Evolutionary conservation across 2,888 invertebrate species (phyloP).

Genomic region (Erannis defoliaria): DNA sequence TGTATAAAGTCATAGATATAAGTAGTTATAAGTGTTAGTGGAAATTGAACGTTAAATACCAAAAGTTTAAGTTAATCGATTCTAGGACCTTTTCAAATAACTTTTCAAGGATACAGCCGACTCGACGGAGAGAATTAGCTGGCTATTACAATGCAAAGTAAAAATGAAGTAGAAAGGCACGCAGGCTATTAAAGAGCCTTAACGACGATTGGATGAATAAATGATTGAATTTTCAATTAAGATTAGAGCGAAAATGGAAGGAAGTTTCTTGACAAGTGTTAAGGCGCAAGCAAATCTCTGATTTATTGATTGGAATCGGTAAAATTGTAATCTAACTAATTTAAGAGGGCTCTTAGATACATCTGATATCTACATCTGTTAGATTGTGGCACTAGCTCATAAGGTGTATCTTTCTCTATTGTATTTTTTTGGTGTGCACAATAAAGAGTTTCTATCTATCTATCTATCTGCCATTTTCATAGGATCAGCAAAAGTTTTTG

Average conservation of each 20-base stretch:
- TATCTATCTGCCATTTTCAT: too few species aligned
- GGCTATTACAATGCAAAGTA: constrained; percentile 68
- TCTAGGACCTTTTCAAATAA: constrained; percentile 42
- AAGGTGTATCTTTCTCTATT: too few species aligned
- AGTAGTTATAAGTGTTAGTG: not conserved
- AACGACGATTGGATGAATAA: constrained; percentile 83
- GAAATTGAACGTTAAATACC: not conserved
- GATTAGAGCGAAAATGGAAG: constrained; percentile 70
- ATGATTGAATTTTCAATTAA: constrained; percentile 85
- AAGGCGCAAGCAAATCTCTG: constrained; percentile 51
- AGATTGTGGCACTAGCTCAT: too few species aligned
- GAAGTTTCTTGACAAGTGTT: constrained; percentile 77
- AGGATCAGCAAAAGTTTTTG: too few species aligned
- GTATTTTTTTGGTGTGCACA: too few species aligned
- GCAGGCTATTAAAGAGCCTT: constrained; percentile 74
- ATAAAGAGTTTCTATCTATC: too few species aligned
- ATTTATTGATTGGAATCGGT: constrained; percentile 47
- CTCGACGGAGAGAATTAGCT: constrained; percentile 70
- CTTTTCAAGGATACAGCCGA: constrained; percentile 46
- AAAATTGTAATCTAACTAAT: not conserved
- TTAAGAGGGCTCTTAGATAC: not conserved
- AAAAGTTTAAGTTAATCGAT: constrained; percentile 34
- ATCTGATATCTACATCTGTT: too few species aligned
- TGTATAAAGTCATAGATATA: too few species aligned
- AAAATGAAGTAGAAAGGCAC: constrained; percentile 73